Evolutionary conservation across 2,797 vertebrate species (phyloP), one percentile per base, ranked within the genome.

Genomic region (Oreochromis mossambicus): DNA sequence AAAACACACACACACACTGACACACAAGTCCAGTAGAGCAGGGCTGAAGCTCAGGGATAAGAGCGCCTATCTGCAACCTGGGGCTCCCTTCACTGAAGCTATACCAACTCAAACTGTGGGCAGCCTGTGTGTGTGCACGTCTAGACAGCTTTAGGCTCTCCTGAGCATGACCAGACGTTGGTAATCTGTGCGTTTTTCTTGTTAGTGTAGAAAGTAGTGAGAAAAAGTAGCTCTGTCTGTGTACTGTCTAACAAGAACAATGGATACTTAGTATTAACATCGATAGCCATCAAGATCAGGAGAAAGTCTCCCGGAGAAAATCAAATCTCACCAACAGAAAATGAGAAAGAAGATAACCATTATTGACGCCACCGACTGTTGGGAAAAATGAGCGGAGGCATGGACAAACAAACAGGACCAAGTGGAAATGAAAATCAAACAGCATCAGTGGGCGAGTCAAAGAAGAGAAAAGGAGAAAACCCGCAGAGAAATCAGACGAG

Each of bases 11-110:
- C 61, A 32, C 29, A 32, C 29, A 32, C 29, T 12, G 73, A 32
- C 24, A 77, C 61, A 50, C 12, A 56, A 29, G 89, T 89, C 91
- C 92, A 92, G 88, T 84, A 90, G 76, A 87, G 84, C 83, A 88
- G 73, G 84, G 88, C 93, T 95, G 94, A 88, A 86, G 89, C 89
- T 85, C 56, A 63, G 46, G 91, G 93, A 95, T 95, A 94, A 94
- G 91, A 92, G 77, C 88, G 80, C 82, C 85, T 85, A 90, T 95
- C 89, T 89, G 83, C 80, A 84, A 89, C 92, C 91, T 79, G 80
- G 19, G 86, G 92, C 89, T 84, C 43, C 76, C 77, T 85, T 84
- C 86, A 83, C 63, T 90, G 87, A 79, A 14, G 68, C 63, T 78
- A 81, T 78, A 87, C 86, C 52, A 73, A 15, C 81, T 80, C 80